These are phyloP conservation scores for Xiphorhynchus elegans DNA, from an alignment of 2,113 vertebrate genomes.

Conservation along the genomic window DNA sequence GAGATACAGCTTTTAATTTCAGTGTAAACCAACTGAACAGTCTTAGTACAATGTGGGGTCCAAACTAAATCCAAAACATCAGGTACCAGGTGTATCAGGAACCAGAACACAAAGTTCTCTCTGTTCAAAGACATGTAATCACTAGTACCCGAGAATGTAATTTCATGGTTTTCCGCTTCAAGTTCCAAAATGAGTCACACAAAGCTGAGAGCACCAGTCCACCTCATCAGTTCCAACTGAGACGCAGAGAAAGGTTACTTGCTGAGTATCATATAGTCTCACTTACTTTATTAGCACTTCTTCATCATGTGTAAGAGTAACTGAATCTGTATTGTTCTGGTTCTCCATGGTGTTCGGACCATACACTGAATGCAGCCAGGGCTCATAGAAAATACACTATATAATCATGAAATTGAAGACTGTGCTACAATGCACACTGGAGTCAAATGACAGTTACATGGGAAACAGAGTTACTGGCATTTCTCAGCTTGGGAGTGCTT, in stretches of 20 bases:
- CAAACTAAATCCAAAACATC: slow-evolving; percentile 1
- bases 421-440: background rate
- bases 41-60: background rate
- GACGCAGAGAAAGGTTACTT: background rate
- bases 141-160: background rate
- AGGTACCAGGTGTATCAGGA: background rate
- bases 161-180: background rate
- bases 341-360: background rate
- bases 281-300: background rate
- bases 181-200: background rate
- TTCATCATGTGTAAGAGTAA: background rate
- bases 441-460: background rate
- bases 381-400: background rate
- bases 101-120: background rate
- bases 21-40: background rate
- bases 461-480: background rate
- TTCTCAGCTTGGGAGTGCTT: background rate
- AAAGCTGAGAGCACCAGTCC: background rate
- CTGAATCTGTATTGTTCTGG: background rate
- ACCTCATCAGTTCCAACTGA: background rate
- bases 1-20: background rate
- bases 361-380: background rate
- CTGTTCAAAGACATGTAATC: background rate
- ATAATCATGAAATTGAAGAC: background rate
- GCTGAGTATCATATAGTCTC: background rate